Conservation (phyloP, 2,797 vertebrate genomes). For the Cebuella pygmaea region DNA sequence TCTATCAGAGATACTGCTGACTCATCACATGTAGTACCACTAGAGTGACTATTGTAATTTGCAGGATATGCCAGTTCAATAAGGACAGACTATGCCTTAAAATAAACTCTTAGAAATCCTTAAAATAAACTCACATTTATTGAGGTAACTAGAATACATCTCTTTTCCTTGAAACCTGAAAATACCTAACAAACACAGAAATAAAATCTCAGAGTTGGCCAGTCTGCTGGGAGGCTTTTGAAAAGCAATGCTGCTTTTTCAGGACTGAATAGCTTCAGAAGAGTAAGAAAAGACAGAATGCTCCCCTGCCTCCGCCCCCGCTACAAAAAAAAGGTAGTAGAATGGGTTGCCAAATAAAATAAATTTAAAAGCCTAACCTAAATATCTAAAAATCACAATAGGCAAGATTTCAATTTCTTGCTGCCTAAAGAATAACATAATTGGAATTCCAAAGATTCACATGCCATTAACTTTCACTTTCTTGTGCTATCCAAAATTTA, state of each 20-base stretch:
- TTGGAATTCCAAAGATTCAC: conserved; percentile 39
- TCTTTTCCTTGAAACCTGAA: conserved; percentile 50
- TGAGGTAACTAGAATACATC: not conserved
- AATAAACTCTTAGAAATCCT: not conserved
- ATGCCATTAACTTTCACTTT: not conserved
- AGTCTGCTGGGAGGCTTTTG: not conserved
- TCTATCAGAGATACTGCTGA: not conserved
- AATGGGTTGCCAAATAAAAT: conserved; percentile 58
- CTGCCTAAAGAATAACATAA: conserved; percentile 25
- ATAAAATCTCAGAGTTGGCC: conserved; percentile 19
- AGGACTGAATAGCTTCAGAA: conserved; percentile 18
- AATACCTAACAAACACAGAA: not conserved
- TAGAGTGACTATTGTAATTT: not conserved
- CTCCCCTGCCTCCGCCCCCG: rapidly evolving
- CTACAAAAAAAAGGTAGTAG: not conserved
- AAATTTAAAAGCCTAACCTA: conserved; percentile 35
- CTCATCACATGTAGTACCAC: not conserved
- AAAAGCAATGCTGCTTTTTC: conserved; percentile 48
- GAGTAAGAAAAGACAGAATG: not conserved
- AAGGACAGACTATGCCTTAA: not conserved
- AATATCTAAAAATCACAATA: conserved; percentile 51
- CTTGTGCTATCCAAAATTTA: conserved; percentile 14
- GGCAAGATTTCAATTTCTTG: not conserved
- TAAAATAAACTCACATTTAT: conserved; percentile 16
- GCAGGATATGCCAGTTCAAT: not conserved